These are phyloP conservation scores for Zoanthus solanderi DNA, from an alignment of 92 coral and sea anemone species.

Conservation along the genomic window DNA sequence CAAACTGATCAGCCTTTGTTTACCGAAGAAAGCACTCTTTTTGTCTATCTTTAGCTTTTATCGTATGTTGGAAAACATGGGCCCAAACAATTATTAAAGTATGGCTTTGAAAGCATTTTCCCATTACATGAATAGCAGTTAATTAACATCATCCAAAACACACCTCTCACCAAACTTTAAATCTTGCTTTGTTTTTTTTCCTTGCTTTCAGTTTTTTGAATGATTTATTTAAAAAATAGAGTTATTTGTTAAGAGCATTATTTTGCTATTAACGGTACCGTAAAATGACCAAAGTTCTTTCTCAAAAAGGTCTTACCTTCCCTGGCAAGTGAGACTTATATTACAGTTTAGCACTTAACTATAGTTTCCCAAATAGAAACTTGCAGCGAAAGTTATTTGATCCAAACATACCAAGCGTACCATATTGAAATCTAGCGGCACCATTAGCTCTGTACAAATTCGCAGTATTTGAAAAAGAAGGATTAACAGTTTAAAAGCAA, in stretches of 20 bases:
- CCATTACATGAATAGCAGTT: not conserved
- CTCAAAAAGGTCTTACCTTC: not conserved
- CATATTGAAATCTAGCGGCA: slow-evolving; percentile 12
- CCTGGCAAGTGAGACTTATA: not conserved
- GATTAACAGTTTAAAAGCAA: slow-evolving; percentile 35
- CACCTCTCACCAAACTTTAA: slow-evolving; percentile 29
- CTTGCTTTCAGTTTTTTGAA: slow-evolving; percentile 5
- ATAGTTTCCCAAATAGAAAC: not conserved
- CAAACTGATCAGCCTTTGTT: slow-evolving; percentile 42
- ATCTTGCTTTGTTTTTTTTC: slow-evolving; percentile 2
- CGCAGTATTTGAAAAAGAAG: slow-evolving; percentile 7
- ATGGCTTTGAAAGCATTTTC: slow-evolving; percentile 28
- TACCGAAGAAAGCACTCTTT: slow-evolving; percentile 29
- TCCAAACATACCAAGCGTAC: slow-evolving; percentile 23
- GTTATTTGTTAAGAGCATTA: not conserved
- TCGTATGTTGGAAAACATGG: slow-evolving; percentile 73
- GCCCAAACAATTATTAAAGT: slow-evolving; percentile 61
- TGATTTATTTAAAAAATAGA: not conserved
- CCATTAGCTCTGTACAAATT: slow-evolving; percentile 31
- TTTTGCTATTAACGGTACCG: not conserved
- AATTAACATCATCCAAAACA: slow-evolving; percentile 26
- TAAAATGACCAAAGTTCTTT: not conserved
- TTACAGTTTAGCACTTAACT: no score
- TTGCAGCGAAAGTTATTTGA: slow-evolving; percentile 4
- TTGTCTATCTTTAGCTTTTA: slow-evolving; percentile 51